Conservation (phyloP, 2,113 vertebrate species). For the Sisor rabdophorus region DNA sequence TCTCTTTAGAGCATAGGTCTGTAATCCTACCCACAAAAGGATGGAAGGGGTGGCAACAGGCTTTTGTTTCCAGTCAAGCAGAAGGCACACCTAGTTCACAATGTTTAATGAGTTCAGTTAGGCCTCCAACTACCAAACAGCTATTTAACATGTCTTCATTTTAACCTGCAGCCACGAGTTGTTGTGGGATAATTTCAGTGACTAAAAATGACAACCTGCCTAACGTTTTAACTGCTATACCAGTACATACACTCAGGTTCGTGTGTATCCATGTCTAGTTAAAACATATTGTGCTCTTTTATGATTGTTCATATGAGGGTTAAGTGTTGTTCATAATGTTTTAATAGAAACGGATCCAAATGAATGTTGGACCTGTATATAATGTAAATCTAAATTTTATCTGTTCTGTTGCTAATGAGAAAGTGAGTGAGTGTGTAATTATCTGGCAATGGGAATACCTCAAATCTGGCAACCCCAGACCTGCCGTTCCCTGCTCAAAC, state of each 20-base stretch:
- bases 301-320: not conserved
- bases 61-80: not conserved
- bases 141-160: not conserved
- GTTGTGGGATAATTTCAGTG: no score
- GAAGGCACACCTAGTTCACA: not conserved
- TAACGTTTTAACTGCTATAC: no score
- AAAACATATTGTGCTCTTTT: no score
- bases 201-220: no score
- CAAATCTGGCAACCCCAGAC: conserved; percentile 12
- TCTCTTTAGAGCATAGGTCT: not conserved
- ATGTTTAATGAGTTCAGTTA: not conserved
- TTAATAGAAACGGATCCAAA: not conserved
- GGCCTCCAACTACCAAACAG: not conserved
- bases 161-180: no score
- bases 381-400: not conserved
- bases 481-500: conserved; percentile 8
- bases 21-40: not conserved
- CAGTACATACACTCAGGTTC: no score
- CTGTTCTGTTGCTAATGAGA: not conserved
- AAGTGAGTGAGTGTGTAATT: not conserved
- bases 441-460: not conserved
- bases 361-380: not conserved
- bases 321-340: not conserved
- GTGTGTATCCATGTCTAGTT: not conserved
- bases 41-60: not conserved